Conservation (phyloP, 2,113 vertebrate genomes). For the Poecile atricapillus region DNA sequence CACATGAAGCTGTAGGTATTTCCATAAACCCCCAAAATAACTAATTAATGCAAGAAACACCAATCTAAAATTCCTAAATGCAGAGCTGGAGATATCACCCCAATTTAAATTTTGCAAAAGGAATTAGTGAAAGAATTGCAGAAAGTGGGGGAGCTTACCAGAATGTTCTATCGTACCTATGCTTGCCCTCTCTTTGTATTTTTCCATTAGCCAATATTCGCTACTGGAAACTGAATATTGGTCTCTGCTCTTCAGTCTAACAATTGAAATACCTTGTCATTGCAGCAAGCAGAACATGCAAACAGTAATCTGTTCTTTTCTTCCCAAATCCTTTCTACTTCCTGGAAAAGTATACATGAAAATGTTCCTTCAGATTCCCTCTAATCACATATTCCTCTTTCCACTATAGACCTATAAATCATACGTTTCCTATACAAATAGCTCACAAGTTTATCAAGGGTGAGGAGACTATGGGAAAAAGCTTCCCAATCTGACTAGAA, state of each 20-base stretch:
- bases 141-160: background rate
- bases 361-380: background rate
- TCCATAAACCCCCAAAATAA: background rate
- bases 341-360: background rate
- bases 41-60: background rate
- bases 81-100: background rate
- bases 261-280: background rate
- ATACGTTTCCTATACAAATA: background rate
- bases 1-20: background rate
- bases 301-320: background rate
- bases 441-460: background rate
- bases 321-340: background rate
- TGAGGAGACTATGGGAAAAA: background rate
- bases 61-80: background rate
- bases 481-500: background rate
- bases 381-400: background rate
- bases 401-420: background rate
- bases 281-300: background rate
- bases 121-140: background rate
- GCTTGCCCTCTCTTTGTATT: background rate
- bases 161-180: rapidly evolving
- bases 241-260: background rate
- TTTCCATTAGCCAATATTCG: background rate
- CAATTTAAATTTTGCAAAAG: background rate
- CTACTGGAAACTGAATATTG: background rate